phyloP scores from a whole-genome alignment of 2,888 invertebrate species.

The Callosobruchus maculatus region DNA sequence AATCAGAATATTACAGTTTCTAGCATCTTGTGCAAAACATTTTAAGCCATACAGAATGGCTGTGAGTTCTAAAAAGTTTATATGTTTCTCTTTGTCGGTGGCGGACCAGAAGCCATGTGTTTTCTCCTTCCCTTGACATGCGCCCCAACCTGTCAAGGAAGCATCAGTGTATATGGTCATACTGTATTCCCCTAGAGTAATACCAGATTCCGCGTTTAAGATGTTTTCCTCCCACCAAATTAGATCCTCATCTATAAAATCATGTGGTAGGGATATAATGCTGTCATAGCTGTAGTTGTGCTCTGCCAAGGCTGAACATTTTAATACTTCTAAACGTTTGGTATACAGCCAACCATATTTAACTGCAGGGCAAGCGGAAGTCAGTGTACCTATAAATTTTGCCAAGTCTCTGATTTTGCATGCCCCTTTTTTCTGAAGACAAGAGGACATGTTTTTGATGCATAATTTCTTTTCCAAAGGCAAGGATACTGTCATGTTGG shows the following conservation, averaged over 20 bases:
- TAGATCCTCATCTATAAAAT: not conserved
- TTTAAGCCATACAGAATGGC: slow-evolving; percentile 14
- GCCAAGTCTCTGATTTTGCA: no score
- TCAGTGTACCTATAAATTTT: no score
- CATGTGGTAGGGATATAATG: no score
- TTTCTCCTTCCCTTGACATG: slow-evolving; percentile 7
- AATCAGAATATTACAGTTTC: slow-evolving; percentile 9
- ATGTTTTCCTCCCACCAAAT: not conserved
- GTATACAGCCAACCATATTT: no score
- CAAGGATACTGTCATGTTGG: slow-evolving; percentile 5
- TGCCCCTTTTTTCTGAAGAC: no score
- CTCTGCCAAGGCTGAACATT: no score
- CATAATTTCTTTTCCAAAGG: no score
- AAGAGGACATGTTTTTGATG: slow-evolving; percentile 1
- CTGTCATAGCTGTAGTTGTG: no score
- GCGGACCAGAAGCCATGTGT: slow-evolving; percentile 22
- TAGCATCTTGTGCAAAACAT: slow-evolving; percentile 14
- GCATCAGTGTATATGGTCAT: not conserved
- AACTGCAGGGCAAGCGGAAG: no score
- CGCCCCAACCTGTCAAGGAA: slow-evolving; percentile 22
- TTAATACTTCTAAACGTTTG: no score
- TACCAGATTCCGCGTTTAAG: not conserved
- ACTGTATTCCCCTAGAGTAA: not conserved
- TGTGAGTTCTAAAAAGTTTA: slow-evolving; percentile 13
- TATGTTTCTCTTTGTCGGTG: slow-evolving; percentile 15